Evolutionary conservation across 2,797 vertebrate genomes (phyloP), one percentile per base, ranked within the genome.

Genomic region (Rhynchotus rufescens): DNA sequence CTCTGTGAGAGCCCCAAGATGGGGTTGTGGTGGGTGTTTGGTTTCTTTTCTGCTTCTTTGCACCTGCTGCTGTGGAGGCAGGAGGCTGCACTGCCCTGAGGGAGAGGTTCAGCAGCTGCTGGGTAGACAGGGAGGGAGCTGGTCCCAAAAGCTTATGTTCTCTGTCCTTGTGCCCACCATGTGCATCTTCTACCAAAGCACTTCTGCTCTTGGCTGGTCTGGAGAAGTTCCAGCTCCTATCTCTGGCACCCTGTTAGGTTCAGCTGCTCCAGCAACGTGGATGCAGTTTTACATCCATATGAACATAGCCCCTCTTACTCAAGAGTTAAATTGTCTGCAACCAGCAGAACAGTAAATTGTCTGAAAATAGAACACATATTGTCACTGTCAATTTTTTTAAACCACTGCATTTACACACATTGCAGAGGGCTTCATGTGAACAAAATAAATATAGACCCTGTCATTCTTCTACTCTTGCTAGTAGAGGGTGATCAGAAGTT

Each of bases 381-480:
- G 20, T 21, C 15, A 7, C 17, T 47, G 23, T 36, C 25, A 38
- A 12, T 15, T 56, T 34, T 79, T 79, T 52, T 52, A 38, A 84
- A 45, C 52, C 16, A 30, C 36, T 36, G 10, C 4, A 22, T 84
- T 65, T 80, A 17, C 28, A 65, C 75, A 67, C 67, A 52, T 56
- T 64, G 56, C 47, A 66, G 87, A 68, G 23, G 42, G 59, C 59
- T 52, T 61, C 34, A 47, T 20, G 12, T 2, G 7, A 84, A 80
- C 59, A 79, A 90, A 92, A 86, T 71, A 86, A 45, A 22, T 12
- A 54, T 7, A 25, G 68, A 88, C 34, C 59, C 45, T 78, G 77
- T 81, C 19, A 9, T 92, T 80, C 66, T 59, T 83, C n/a, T 34
- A 60, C 56, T 59, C 77, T 82, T 94, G 59, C 61, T 87, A 81